Conservation (phyloP, 2,113 vertebrate genomes). For the Misgurnus anguillicaudatus region DNA sequence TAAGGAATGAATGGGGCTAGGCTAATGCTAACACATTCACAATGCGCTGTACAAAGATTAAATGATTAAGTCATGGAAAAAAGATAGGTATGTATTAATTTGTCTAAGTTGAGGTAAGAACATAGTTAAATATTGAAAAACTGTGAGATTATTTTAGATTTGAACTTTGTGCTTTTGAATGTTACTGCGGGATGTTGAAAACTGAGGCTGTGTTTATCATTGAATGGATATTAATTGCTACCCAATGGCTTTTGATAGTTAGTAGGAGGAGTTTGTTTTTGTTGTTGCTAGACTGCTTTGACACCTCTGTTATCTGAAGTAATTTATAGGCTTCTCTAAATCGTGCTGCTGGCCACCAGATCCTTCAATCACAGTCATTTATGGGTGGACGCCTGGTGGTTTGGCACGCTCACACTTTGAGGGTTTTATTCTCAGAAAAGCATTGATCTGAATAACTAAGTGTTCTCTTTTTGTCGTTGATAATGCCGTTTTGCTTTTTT, state of each 20-base stretch:
- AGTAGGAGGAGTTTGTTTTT: conserved; percentile 43
- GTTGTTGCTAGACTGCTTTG: conserved; percentile 40
- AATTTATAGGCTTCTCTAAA: conserved; percentile 31
- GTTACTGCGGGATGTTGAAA: not conserved
- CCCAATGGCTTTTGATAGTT: conserved; percentile 43
- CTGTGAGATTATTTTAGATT: too few species aligned
- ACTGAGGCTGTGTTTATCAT: conserved; percentile 32
- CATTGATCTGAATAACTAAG: conserved; percentile 21
- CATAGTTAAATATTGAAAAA: too few species aligned
- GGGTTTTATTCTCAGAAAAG: conserved; percentile 7
- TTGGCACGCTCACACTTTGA: not conserved
- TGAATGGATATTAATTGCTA: conserved; percentile 42
- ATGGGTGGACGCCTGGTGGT: conserved; percentile 22
- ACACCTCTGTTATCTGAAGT: conserved; percentile 47
- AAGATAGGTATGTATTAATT: too few species aligned
- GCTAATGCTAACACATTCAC: too few species aligned
- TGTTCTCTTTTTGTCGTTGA: conserved; percentile 11
- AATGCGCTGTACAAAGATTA: too few species aligned
- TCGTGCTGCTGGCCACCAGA: conserved; percentile 28
- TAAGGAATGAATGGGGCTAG: too few species aligned
- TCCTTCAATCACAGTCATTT: conserved; percentile 44
- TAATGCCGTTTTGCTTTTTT: not conserved
- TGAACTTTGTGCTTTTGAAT: too few species aligned
- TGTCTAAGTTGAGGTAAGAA: too few species aligned
- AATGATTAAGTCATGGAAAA: too few species aligned